These are phyloP conservation scores for Anaspis maculata DNA, from an alignment of 2,888 invertebrate genomes.

Conservation along the genomic window DNA sequence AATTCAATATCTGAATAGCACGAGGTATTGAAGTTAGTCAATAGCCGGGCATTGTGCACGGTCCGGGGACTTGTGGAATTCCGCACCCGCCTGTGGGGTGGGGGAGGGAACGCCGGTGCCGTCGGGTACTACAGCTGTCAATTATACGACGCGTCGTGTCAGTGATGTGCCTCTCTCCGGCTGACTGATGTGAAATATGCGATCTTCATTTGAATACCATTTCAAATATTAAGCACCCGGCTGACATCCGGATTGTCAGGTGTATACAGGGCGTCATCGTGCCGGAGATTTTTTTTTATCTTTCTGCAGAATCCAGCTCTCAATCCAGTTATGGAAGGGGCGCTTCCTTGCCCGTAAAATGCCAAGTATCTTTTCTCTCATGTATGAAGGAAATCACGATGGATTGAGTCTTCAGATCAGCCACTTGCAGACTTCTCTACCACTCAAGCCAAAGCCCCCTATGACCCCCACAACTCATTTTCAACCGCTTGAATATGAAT, in stretches of 20 bases:
- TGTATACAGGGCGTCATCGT: constrained; percentile 21
- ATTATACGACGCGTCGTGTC: constrained; percentile 35
- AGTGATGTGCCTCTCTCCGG: no score
- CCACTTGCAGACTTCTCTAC: no score
- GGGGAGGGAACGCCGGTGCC: no score
- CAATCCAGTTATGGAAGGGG: no score
- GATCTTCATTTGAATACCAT: constrained; percentile 34
- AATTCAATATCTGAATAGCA: constrained; percentile 41
- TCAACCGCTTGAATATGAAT: no score
- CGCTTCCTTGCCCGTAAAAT: constrained; percentile 11
- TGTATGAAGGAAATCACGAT: constrained; percentile 41
- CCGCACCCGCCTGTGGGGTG: constrained; percentile 19
- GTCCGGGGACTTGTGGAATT: constrained; percentile 22
- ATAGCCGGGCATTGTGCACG: constrained; percentile 35
- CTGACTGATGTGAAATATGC: constrained; percentile 35
- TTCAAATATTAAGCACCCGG: constrained; percentile 25
- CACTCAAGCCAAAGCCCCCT: constrained; percentile 18
- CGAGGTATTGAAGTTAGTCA: constrained; percentile 35
- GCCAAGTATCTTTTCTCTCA: constrained; percentile 28
- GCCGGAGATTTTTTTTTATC: constrained; percentile 16
- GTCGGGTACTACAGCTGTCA: constrained; percentile 34
- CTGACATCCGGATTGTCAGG: no score
- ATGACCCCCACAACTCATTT: constrained; percentile 28
- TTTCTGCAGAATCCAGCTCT: constrained; percentile 21
- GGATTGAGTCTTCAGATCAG: constrained; percentile 39